phyloP scores from a whole-genome alignment of 1,140 invertebrate species.

The Macrosteles quadrilineatus region DNA sequence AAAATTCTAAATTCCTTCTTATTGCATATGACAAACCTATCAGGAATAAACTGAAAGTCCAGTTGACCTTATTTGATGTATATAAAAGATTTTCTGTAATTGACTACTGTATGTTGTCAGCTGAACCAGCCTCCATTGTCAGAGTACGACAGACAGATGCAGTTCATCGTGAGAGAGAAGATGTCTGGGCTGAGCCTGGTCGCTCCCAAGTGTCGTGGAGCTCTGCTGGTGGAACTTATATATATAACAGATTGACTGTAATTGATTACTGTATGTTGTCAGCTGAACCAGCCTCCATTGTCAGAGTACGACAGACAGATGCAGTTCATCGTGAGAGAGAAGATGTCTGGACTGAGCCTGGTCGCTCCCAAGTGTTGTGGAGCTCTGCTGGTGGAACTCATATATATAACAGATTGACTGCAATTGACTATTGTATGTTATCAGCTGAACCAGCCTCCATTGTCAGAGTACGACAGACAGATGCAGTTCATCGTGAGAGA shows the following conservation, averaged over 20 bases:
- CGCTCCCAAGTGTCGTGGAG: conserved; percentile 77
- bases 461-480: conserved; percentile 86
- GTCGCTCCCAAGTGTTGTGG: conserved; percentile 79
- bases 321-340: conserved; percentile 84
- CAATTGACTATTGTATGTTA: too few relatives aligned
- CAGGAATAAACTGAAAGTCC: too few relatives aligned
- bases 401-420: too few relatives aligned
- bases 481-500: conserved; percentile 87
- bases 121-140: conserved; percentile 76
- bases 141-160: conserved; percentile 89
- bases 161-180: conserved; percentile 83
- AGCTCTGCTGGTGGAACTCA: conserved; percentile 78
- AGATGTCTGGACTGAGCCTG: conserved; percentile 75
- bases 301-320: conserved; percentile 89
- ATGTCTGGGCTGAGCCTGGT: conserved; percentile 76
- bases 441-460: conserved; percentile 73
- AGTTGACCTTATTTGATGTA: too few relatives aligned
- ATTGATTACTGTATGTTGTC: conserved; percentile 59
- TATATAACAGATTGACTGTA: conserved; percentile 81
- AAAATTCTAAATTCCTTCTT: too few relatives aligned
- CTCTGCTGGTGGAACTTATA: conserved; percentile 79
- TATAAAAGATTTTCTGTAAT: too few relatives aligned
- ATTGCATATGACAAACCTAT: too few relatives aligned
- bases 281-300: conserved; percentile 76
- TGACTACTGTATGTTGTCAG: conserved; percentile 56